Evolutionary conservation across 2,888 invertebrate species (phyloP).

Genomic region (Nephrocerus scutellatus): DNA sequence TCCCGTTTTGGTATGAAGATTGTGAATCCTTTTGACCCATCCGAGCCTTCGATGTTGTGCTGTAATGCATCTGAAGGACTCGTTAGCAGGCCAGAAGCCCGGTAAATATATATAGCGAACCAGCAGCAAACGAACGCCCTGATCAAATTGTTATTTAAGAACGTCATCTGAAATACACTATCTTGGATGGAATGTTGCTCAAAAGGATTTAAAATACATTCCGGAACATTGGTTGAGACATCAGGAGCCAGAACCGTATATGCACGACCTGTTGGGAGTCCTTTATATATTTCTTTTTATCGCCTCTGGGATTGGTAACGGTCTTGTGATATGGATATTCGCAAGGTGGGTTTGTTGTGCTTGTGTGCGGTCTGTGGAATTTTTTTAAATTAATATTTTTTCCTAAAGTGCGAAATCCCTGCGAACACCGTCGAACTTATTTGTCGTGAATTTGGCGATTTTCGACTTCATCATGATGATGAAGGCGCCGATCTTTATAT

Average conservation of each 20-base stretch:
- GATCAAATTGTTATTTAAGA: not conserved
- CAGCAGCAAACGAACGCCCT: slow-evolving; percentile 25
- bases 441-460: slow-evolving; percentile 73
- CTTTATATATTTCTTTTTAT: slow-evolving; percentile 69
- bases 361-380: too few relatives aligned
- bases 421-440: slow-evolving; percentile 66
- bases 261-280: slow-evolving; percentile 70
- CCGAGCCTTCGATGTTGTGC: slow-evolving; percentile 13
- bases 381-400: slow-evolving; percentile 1
- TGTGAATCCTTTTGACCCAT: slow-evolving; percentile 1
- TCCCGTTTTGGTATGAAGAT: too few relatives aligned
- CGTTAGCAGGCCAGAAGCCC: slow-evolving; percentile 30
- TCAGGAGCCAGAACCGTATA: slow-evolving; percentile 69
- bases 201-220: slow-evolving; percentile 66
- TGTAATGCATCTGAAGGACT: slow-evolving; percentile 32
- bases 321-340: slow-evolving; percentile 67
- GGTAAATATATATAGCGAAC: slow-evolving; percentile 58
- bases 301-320: slow-evolving; percentile 68
- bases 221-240: slow-evolving; percentile 74
- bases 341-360: slow-evolving; percentile 25
- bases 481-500: slow-evolving; percentile 77
- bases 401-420: slow-evolving; percentile 37
- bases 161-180: too few relatives aligned
- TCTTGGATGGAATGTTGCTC: slow-evolving; percentile 68
- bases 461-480: slow-evolving; percentile 81